phyloP scores from a whole-genome alignment of 2,888 invertebrate species.

The Noctua janthina region DNA sequence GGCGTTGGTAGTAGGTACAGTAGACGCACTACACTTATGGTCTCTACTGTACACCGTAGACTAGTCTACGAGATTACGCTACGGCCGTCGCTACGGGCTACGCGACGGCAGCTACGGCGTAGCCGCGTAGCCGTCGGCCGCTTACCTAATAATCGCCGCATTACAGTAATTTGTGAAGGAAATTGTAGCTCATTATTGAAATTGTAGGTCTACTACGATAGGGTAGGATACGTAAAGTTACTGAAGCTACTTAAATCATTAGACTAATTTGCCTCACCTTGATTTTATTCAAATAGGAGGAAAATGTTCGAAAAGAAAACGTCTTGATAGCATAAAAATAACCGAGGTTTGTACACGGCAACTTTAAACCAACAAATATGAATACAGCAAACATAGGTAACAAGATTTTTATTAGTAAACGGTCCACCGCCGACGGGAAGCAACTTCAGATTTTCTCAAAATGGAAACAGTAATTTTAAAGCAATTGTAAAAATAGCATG shows the following conservation, averaged over 20 bases:
- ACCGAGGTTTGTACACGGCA: neutral
- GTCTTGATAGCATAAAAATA: neutral
- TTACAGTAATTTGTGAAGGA: conserved; percentile 41
- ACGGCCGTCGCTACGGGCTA: conserved; percentile 42
- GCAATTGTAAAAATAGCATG: conserved; percentile 4
- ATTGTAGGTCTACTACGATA: conserved; percentile 25
- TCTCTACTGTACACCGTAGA: too few relatives aligned
- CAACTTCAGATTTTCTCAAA: neutral
- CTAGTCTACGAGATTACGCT: conserved; percentile 37
- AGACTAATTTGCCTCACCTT: neutral
- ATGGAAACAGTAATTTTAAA: neutral
- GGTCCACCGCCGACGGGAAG: conserved; percentile 31
- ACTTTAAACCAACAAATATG: neutral
- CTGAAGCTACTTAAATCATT: conserved; percentile 21
- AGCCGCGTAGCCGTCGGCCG: conserved; percentile 64
- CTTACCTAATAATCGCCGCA: conserved; percentile 12
- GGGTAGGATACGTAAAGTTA: too few relatives aligned
- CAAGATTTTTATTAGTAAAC: neutral
- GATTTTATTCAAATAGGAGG: neutral
- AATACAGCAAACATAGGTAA: neutral
- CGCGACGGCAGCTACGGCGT: conserved; percentile 4
- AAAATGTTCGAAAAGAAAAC: neutral
- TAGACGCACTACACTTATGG: too few relatives aligned
- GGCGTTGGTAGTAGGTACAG: conserved; percentile 35
- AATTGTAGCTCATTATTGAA: conserved; percentile 33